phyloP scores from a whole-genome alignment of 2,113 vertebrate species.

The Phasianus colchicus region DNA sequence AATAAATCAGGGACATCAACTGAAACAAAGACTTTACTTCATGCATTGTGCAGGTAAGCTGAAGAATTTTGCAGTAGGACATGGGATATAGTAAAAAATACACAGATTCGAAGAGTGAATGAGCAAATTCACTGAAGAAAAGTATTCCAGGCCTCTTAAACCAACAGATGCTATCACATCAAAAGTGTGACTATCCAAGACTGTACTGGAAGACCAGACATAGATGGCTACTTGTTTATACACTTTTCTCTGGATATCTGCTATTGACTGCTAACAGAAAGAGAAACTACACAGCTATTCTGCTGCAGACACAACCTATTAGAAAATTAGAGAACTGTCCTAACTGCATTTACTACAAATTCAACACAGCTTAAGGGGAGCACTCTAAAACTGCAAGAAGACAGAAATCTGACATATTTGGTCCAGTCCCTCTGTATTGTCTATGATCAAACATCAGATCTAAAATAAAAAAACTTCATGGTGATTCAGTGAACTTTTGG shows the following conservation, averaged over 20 bases:
- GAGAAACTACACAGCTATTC: background rate
- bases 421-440: background rate
- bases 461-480: background rate
- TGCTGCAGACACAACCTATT: background rate
- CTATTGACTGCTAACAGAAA: background rate
- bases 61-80: background rate
- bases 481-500: background rate
- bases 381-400: background rate
- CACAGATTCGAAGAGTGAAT: conserved; percentile 11
- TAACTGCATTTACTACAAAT: background rate
- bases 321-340: background rate
- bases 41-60: background rate
- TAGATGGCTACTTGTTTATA: background rate
- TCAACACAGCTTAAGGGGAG: background rate
- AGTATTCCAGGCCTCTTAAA: background rate
- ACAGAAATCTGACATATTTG: background rate
- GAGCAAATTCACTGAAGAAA: conserved; percentile 13
- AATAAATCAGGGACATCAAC: background rate
- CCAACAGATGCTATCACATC: background rate
- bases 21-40: conserved; percentile 4
- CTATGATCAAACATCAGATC: background rate
- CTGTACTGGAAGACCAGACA: background rate
- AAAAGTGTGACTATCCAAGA: background rate
- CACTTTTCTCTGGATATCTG: background rate
- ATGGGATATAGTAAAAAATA: background rate